Evolutionary conservation across 2,797 vertebrate genomes (phyloP).

Genomic region (Chromis chromis): DNA sequence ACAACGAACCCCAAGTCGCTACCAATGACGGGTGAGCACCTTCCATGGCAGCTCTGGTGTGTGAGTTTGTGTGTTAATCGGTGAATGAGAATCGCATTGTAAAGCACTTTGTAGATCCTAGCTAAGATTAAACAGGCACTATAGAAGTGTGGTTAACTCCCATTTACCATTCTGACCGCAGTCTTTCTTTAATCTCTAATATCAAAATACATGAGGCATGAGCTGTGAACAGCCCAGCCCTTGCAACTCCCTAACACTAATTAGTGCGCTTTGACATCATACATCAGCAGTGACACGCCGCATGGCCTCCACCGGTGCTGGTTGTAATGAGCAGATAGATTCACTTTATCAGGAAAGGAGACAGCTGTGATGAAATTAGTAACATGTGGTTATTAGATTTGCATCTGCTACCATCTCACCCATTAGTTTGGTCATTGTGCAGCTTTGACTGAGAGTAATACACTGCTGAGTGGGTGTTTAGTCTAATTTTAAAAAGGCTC

Average conservation of each 20-base stretch:
- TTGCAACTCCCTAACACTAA: constrained; percentile 40
- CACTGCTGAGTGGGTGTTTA: constrained; percentile 22
- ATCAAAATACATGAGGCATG: constrained; percentile 37
- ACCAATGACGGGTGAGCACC: too few species aligned
- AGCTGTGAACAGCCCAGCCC: constrained; percentile 33
- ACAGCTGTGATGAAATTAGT: constrained; percentile 63
- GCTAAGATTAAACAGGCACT: too few species aligned
- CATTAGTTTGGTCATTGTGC: constrained; percentile 46
- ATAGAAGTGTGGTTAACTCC: too few species aligned
- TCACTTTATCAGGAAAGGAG: constrained; percentile 32
- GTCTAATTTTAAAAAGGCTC: constrained; percentile 24
- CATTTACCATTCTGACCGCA: constrained; percentile 11
- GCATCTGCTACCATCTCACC: constrained; percentile 56
- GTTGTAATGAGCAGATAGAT: constrained; percentile 67
- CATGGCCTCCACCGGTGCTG: constrained; percentile 34
- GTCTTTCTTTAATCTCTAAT: constrained; percentile 25
- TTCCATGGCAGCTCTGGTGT: too few species aligned
- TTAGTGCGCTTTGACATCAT: constrained; percentile 48
- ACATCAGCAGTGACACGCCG: constrained; percentile 48
- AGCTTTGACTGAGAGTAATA: constrained; percentile 46
- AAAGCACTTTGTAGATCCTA: too few species aligned
- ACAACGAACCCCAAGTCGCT: too few species aligned
- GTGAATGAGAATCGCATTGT: too few species aligned
- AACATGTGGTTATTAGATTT: constrained; percentile 69
- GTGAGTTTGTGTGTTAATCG: too few species aligned